Base-by-base conservation (phyloP, 2,113 vertebrate species). In the Haplochromis vanheusdeni region DNA sequence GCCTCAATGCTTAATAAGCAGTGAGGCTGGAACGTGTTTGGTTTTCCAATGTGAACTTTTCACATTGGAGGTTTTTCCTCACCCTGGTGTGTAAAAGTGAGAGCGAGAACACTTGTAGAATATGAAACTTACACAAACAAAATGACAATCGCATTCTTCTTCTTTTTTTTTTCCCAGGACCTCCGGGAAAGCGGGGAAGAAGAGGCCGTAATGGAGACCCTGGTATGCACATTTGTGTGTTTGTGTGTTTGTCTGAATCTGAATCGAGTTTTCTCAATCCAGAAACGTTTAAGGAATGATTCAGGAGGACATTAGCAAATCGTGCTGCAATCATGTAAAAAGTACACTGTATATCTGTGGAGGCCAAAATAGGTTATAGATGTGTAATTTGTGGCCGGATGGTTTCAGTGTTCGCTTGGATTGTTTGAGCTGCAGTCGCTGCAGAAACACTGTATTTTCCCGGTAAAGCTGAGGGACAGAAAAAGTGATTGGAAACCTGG, bases 131-230 rank as follows among this genome's bases (percentile, higher is more conserved):
- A 14, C 23, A 87, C 65, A 86, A 87, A 88, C 56, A 87, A 51
- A 84, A 87, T 79, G 54, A 87, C 45, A 85, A 87, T 91, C 33
- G 33, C 84, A 87, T 83, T 23, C 86, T 82, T 65, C 51, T 84
- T 83, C 6, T 82, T 55, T 5, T 89, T 92, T 80, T 19, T 89
- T 92, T 80, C 16, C 58, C 94, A 99, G 99, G 99, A 93, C 98
- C 98, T 96, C 98, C 98, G 2, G 99, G 99, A 84, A 99, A 99
- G 95, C 96, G 98, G 94, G 99, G 99, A 94, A 98, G 98, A 96
- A 96, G 98, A 89, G 99, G 99, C 89, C 97, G 97, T 94, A 97
- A 98, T 96, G 99, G 99, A 96, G 98, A 99, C 93, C 96, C 97
- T 68, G 98, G 99, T 99, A 96, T 96, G 97, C 97, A 26, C 85